These are phyloP conservation scores for Apamea epomidion DNA, from an alignment of 2,888 invertebrate genomes.

Conservation along the genomic window DNA sequence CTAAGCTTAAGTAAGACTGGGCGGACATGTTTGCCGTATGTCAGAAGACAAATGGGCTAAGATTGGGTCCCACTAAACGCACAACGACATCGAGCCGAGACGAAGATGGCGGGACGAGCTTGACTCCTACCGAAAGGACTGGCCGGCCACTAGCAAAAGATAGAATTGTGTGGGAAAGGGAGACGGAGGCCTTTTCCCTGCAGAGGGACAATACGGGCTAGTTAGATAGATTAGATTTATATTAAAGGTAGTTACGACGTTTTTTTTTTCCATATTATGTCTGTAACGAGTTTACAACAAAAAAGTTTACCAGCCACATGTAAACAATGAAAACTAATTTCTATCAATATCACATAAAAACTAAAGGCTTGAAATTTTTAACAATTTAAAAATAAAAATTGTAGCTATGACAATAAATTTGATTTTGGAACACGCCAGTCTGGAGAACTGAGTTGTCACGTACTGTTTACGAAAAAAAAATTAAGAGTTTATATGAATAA, in stretches of 20 bases:
- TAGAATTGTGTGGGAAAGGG: background rate
- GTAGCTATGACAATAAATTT: slow-evolving; percentile 4
- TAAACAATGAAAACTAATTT: background rate
- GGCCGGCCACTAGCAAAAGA: background rate
- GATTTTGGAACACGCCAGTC: slow-evolving; percentile 11
- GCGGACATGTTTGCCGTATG: background rate
- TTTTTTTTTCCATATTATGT: background rate
- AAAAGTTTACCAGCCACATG: background rate
- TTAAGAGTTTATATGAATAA: background rate
- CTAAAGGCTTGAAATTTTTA: background rate
- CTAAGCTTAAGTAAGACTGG: background rate
- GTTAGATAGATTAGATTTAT: background rate
- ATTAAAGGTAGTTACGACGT: background rate
- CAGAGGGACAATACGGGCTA: background rate
- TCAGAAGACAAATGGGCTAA: background rate
- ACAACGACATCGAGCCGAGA: background rate
- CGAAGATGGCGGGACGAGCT: background rate
- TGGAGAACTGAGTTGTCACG: background rate
- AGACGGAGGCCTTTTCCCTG: background rate
- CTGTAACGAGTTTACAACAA: background rate
- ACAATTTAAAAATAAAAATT: background rate
- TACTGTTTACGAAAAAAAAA: background rate
- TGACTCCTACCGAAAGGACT: background rate
- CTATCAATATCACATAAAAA: background rate
- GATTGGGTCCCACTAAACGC: background rate